Evolutionary conservation across 1,140 invertebrate genomes (phyloP).

Genomic region (Cecropterus lyciades): DNA sequence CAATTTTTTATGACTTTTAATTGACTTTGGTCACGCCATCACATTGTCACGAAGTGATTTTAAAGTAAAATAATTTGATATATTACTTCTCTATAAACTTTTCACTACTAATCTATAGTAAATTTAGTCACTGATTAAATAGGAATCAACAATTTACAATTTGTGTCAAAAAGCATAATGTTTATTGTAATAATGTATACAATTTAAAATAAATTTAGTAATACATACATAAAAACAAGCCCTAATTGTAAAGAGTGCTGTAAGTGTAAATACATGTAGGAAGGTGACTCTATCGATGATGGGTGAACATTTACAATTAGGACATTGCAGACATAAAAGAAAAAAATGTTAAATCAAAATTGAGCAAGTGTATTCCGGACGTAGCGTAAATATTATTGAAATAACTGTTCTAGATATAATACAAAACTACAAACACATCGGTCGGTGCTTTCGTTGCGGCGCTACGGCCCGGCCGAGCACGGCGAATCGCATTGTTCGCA

Average conservation of each 20-base stretch:
- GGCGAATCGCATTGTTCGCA: conserved; percentile 12
- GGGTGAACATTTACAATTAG: not conserved
- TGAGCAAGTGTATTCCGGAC: not conserved
- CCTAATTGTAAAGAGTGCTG: not conserved
- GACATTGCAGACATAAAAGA: too few relatives aligned
- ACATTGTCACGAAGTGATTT: not conserved
- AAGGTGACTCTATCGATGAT: not conserved
- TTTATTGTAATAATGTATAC: not conserved
- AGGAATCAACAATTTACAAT: not conserved
- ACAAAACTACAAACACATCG: conserved; percentile 29
- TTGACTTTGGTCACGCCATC: conserved; percentile 7
- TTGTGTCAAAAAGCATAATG: too few relatives aligned
- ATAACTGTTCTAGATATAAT: not conserved
- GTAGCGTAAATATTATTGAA: not conserved
- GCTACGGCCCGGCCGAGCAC: not conserved
- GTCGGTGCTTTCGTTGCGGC: conserved; percentile 49
- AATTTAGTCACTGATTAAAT: not conserved
- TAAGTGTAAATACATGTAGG: not conserved
- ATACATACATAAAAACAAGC: too few relatives aligned
- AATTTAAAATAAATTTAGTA: too few relatives aligned
- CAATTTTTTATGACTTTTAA: conserved; percentile 6
- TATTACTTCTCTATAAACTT: not conserved
- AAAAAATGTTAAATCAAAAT: not conserved
- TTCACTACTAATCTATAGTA: not conserved
- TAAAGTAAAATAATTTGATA: not conserved